Evolutionary conservation across 2,797 vertebrate genomes (phyloP).

Genomic region (Tragopan temminckii): DNA sequence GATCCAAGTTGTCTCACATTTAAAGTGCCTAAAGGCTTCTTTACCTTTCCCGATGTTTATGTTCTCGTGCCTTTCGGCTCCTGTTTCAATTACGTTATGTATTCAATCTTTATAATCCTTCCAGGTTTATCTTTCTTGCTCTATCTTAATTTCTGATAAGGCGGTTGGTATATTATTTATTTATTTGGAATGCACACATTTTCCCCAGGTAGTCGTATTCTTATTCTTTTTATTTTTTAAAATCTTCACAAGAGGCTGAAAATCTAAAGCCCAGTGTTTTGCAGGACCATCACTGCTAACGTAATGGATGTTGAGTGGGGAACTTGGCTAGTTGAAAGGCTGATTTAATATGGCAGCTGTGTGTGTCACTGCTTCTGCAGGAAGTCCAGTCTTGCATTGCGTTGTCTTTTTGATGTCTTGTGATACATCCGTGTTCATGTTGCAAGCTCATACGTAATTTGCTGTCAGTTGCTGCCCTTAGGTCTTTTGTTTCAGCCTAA

Average conservation of each 20-base stretch:
- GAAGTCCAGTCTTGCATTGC: not conserved
- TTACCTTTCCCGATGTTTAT: not conserved
- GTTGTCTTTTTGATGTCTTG: not conserved
- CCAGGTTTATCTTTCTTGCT: not conserved
- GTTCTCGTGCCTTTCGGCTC: not conserved
- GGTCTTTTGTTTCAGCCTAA: conserved; percentile 41
- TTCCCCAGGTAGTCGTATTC: not conserved
- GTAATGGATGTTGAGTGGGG: not conserved
- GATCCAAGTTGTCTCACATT: not conserved
- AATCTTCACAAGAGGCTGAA: not conserved
- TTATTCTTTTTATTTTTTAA: not conserved
- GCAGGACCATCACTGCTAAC: not conserved
- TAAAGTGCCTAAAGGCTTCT: not conserved
- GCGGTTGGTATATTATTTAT: not conserved
- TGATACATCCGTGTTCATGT: not conserved
- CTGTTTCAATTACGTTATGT: not conserved
- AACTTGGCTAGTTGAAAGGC: not conserved
- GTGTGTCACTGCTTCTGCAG: not conserved
- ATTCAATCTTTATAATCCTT: not conserved
- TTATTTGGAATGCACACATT: too few species aligned
- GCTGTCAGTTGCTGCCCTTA: not conserved
- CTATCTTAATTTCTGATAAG: not conserved
- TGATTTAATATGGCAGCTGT: fast-evolving
- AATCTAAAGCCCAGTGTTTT: not conserved
- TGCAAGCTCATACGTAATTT: conserved; percentile 1